These are phyloP conservation scores for Grammomys surdaster DNA, from an alignment of 2,113 vertebrate species.

Conservation along the genomic window DNA sequence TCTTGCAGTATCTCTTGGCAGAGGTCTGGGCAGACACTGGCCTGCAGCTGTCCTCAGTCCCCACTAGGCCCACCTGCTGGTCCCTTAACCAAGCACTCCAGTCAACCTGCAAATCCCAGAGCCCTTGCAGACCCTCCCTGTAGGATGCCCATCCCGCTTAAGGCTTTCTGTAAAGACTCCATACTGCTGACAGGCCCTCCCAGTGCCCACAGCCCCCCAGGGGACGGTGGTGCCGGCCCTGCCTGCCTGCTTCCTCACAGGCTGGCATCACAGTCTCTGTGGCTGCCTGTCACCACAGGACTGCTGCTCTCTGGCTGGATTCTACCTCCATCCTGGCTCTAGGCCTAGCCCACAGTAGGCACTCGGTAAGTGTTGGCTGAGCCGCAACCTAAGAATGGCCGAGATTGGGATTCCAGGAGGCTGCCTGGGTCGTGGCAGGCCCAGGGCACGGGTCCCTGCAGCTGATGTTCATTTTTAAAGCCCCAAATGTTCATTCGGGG, in stretches of 20 bases:
- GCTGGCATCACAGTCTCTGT: constrained; percentile 70
- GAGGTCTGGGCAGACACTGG: not conserved
- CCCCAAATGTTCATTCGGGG: constrained; percentile 76
- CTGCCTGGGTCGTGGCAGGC: constrained; percentile 39
- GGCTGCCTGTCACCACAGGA: constrained; percentile 60
- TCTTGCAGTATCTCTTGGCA: not conserved
- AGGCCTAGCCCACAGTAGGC: constrained; percentile 81
- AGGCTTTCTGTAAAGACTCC: not conserved
- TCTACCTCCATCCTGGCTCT: constrained; percentile 64
- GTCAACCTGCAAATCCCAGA: not conserved
- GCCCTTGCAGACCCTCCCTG: not conserved
- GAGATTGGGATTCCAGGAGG: constrained; percentile 55
- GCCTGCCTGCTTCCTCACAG: not conserved
- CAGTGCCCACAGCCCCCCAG: not conserved
- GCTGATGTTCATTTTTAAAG: constrained; percentile 80
- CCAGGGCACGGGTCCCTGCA: constrained; percentile 59
- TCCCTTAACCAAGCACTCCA: not conserved
- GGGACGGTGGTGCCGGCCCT: constrained; percentile 5
- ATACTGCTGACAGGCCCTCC: not conserved
- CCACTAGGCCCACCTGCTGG: constrained; percentile 63
- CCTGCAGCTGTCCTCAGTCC: not conserved
- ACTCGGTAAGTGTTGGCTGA: constrained; percentile 75
- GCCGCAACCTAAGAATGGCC: constrained; percentile 21
- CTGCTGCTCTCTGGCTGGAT: constrained; percentile 75
- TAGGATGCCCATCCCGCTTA: not conserved